These are phyloP conservation scores for Lethrus apterus DNA, from an alignment of 1,140 invertebrate species.

Conservation along the genomic window DNA sequence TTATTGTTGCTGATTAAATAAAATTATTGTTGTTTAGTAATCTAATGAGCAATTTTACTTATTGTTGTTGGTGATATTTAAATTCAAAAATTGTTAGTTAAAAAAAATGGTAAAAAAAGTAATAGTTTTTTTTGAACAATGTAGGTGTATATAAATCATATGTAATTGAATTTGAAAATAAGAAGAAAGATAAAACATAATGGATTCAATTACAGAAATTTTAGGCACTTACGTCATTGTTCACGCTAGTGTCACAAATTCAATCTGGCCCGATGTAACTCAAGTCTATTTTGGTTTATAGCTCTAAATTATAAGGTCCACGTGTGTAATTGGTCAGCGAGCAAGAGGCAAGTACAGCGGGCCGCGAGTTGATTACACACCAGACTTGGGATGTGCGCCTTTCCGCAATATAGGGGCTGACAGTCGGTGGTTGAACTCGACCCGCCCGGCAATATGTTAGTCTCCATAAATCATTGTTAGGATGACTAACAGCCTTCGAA, in stretches of 20 bases:
- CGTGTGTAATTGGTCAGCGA: slow-evolving; percentile 30
- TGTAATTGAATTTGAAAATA: too few species aligned
- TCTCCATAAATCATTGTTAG: slow-evolving; percentile 42
- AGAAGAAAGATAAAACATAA: too few species aligned
- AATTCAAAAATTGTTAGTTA: too few species aligned
- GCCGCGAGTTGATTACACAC: slow-evolving; percentile 30
- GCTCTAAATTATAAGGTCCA: slow-evolving; percentile 35
- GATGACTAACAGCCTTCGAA: slow-evolving; percentile 41
- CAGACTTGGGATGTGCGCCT: slow-evolving; percentile 17
- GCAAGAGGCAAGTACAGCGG: slow-evolving; percentile 21
- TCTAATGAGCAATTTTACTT: too few species aligned
- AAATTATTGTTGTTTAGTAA: too few species aligned
- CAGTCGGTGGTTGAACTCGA: slow-evolving; percentile 22
- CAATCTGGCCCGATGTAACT: slow-evolving; percentile 21
- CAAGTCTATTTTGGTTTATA: slow-evolving; percentile 36
- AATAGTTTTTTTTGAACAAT: too few species aligned
- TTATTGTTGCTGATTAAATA: too few species aligned
- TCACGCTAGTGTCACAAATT: slow-evolving; percentile 22
- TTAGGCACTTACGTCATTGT: too few species aligned
- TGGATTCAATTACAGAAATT: too few species aligned
- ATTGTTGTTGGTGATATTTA: too few species aligned
- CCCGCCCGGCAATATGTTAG: slow-evolving; percentile 39
- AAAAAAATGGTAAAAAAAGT: too few species aligned
- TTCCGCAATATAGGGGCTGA: slow-evolving; percentile 26
- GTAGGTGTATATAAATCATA: too few species aligned